Percentiles rank a stretch among this genome's conserved stretches.
These are phyloP conservation scores for Cygnus buccinator DNA, from an alignment of 2,113 vertebrate genomes.

Conservation along the genomic window DNA sequence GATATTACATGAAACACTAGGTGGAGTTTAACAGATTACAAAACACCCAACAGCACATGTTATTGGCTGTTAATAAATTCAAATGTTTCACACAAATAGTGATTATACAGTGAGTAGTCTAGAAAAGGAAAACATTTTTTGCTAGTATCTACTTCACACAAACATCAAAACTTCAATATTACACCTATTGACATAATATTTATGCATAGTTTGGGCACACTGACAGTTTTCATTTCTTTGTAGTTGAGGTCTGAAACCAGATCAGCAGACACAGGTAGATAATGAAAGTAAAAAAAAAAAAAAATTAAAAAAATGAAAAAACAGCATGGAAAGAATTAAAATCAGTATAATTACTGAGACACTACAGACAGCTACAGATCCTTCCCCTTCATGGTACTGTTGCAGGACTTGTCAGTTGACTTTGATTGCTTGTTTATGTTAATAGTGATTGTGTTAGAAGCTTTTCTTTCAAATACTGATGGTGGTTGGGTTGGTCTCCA, in stretches of 20 bases:
- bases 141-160: not conserved
- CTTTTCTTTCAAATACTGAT: not conserved
- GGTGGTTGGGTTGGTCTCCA: not conserved
- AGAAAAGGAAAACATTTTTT: not conserved
- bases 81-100: not conserved
- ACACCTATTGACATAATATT: not conserved
- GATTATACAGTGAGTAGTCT: not conserved
- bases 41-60: not conserved
- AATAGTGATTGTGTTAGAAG: rapidly evolving
- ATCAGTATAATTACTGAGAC: not conserved
- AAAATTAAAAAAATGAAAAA: not conserved
- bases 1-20: not conserved
- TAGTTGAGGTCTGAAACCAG: not conserved
- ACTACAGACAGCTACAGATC: not conserved
- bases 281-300: not conserved
- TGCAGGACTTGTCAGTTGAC: not conserved
- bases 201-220: not conserved
- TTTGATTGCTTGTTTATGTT: not conserved
- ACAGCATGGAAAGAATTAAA: not conserved
- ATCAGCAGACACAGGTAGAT: not conserved
- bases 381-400: not conserved
- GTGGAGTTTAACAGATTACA: not conserved
- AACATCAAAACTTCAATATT: not conserved
- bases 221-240: not conserved
- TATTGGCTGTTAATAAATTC: not conserved